Evolutionary conservation across 2,888 invertebrate species (phyloP), one percentile per base, ranked within the genome.

Genomic region (Lasioglossum morio): DNA sequence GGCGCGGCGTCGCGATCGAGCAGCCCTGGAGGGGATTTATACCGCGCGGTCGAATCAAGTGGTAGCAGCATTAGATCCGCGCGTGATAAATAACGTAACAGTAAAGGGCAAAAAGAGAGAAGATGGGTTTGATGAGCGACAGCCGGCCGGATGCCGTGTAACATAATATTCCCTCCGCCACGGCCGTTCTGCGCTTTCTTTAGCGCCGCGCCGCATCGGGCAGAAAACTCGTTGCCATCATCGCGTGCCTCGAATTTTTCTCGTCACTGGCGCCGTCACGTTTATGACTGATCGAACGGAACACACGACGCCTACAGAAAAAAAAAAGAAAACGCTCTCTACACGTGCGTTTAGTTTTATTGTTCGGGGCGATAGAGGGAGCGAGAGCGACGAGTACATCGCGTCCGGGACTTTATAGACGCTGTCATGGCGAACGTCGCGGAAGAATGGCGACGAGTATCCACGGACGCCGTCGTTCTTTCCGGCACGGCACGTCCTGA

Each of bases 81-180:
- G 40, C 87, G 85, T 90, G 90, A 90, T 90, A 90, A 90, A 91
- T 88, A 90, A 87, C 87, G 81, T 90, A 90, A 89, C 88, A 86
- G 88, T 85, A 86, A 84, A 82, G 82, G 83, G 84, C 78, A 87
- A 89, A 89, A 89, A 87, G 77, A 87, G 88, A 86, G 79, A 81
- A 46, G 82, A 77, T 76, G 80, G 73, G 72, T 87, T 88, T 90
- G 90, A 90, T 90, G 90, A 90, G 87, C 90, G 90, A 90, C 90
- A 90, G 87, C 90, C 85, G 88, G 88, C 89, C 90, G 88, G 90
- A 90, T 88, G 87, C 88, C 82, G 73, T 63, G 83, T 85, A 89
- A 91, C 84, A 70, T 89, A 88, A 87, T 90, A 89, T 89, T 81
- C 81, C 63, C 69, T 69, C 23, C 14, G 57, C 46, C 60, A 48